Conservation (phyloP, 2,888 invertebrate species). For the Clunio marinus region DNA sequence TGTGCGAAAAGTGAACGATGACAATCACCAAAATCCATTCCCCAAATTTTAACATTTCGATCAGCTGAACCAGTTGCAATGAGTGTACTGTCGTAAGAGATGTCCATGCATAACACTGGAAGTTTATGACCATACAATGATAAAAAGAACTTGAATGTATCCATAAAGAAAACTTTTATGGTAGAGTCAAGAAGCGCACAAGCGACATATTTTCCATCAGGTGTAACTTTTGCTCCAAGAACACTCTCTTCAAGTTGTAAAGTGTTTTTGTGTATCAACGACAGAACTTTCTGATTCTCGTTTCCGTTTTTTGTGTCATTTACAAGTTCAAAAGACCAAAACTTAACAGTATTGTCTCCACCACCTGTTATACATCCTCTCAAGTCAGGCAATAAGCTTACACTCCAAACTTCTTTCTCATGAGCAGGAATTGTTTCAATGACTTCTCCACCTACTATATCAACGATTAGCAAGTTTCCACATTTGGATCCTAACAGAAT, state of each 20-base stretch:
- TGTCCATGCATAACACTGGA: conserved; percentile 89
- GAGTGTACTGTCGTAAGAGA: conserved; percentile 79
- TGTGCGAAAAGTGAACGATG: conserved; percentile 94
- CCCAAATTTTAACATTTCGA: conserved; percentile 96
- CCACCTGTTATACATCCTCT: conserved; percentile 82
- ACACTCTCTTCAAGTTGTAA: conserved; percentile 85
- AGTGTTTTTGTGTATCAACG: conserved; percentile 73
- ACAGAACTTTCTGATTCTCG: conserved; percentile 67
- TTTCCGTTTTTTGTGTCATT: conserved; percentile 60
- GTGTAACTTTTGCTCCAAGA: conserved; percentile 74
- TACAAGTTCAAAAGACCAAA: conserved; percentile 90
- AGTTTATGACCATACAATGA: conserved; percentile 95
- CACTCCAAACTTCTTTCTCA: conserved; percentile 69
- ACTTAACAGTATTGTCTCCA: conserved; percentile 83
- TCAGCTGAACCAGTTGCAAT: conserved; percentile 94
- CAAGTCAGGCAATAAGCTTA: conserved; percentile 75
- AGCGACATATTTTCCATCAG: conserved; percentile 82
- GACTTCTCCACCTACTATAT: conserved; percentile 75
- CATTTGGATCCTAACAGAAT: conserved; percentile 80
- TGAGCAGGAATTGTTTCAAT: conserved; percentile 83
- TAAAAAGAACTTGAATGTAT: conserved; percentile 92
- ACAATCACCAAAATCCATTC: conserved; percentile 97
- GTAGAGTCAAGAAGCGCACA: conserved; percentile 89
- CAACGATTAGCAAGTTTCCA: conserved; percentile 76
- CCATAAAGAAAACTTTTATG: conserved; percentile 90